Conservation (phyloP, 2,113 vertebrate species). For the Physeter macrocephalus region DNA sequence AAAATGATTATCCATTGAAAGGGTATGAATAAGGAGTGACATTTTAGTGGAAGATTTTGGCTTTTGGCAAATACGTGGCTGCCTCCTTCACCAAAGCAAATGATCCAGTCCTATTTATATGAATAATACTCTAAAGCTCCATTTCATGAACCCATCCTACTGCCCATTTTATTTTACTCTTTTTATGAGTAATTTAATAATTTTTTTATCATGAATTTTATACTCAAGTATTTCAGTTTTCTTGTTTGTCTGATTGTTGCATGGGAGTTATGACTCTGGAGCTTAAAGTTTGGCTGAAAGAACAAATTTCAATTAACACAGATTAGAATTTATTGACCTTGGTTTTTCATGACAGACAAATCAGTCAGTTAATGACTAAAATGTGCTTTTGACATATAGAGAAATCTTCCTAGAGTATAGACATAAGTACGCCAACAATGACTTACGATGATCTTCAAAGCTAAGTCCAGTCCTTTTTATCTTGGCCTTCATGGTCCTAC, state of each 20-base stretch:
- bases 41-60: background rate
- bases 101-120: background rate
- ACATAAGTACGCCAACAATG: background rate
- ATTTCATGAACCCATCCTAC: background rate
- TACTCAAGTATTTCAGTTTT: background rate
- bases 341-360: background rate
- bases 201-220: background rate
- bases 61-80: background rate
- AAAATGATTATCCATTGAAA: background rate
- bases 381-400: background rate
- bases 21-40: background rate
- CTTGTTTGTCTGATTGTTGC: background rate
- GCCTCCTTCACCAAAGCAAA: background rate
- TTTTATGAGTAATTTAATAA: background rate
- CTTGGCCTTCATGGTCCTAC: background rate
- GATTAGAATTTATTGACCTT: background rate
- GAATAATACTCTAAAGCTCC: background rate
- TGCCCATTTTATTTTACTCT: background rate
- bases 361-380: background rate
- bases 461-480: background rate
- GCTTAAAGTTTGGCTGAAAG: background rate
- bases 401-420: background rate
- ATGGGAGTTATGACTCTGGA: background rate
- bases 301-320: background rate
- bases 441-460: background rate